Evolutionary conservation across 1,140 invertebrate genomes (phyloP), one percentile per base, ranked within the genome.

Genomic region (Eubasilissa regina): DNA sequence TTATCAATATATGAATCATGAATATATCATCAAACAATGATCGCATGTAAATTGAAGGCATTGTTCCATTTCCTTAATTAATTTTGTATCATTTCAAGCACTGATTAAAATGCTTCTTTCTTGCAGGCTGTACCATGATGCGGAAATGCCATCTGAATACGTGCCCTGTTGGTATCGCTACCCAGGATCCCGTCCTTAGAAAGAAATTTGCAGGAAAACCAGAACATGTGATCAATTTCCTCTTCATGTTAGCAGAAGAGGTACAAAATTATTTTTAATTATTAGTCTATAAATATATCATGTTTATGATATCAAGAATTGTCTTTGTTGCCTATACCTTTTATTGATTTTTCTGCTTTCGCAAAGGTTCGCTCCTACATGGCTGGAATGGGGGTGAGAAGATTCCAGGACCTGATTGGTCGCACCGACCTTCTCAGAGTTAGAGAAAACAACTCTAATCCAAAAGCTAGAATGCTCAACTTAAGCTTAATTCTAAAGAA

Each of bases 91-190:
- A 35, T 35, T 35, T 35, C 25, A 6, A 35, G 25, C 25, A 35
- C n/a, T 3, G 25, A 3, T 35, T 35, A 35, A 35, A 35, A 35
- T 35, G 25, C 15, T 17, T 60, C n/a, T 9, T 47, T 0, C 0
- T 79, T 82, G 56, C 74, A 92, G 90, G 98, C 10, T 99, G 98
- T 86, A 99, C 98, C 8, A 99, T 99, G 98, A 99, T 99, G 98
- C 91, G 98, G 70, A 99, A 99, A 87, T 99, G 98, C 87, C 98
- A 99, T 88, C 90, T 99, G 76, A 99, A 99, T 88, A 99, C 98
- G 25, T 99, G 98, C 85, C 98, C 98, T 0, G 98, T 99, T 72
- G 98, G 98, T 79, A 96, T 99, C 84, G 98, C 98, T 1, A 99
- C 98, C 0, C 97, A 98, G 90, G 98, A 99, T 91, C 98, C 98